Conservation (phyloP, 2,888 invertebrate species). For the Nasonia oneida region DNA sequence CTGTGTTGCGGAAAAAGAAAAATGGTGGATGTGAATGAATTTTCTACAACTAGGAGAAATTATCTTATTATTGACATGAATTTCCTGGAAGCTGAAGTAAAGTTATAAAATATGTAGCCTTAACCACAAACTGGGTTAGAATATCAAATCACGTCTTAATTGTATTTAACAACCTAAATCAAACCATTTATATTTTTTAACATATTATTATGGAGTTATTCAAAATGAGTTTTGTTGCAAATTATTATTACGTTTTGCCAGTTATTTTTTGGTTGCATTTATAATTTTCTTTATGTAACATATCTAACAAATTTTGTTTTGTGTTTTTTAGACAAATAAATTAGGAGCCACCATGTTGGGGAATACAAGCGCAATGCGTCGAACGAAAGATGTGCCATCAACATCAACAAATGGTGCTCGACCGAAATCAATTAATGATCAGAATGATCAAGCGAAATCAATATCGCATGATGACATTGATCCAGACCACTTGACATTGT, state of each 20-base stretch:
- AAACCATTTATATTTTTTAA: background rate
- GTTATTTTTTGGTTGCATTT: slow-evolving; percentile 36
- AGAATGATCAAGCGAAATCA: slow-evolving; percentile 44
- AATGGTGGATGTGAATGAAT: slow-evolving; percentile 50
- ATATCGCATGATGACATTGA: slow-evolving; percentile 68
- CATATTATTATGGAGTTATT: background rate
- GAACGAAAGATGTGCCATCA: slow-evolving; percentile 71
- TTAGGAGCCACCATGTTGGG: slow-evolving; percentile 73
- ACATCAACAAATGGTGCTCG: slow-evolving; percentile 66
- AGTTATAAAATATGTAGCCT: slow-evolving; percentile 46
- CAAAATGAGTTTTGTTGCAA: slow-evolving; percentile 26
- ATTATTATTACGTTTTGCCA: slow-evolving; percentile 36
- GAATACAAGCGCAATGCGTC: slow-evolving; percentile 72
- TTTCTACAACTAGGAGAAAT: slow-evolving; percentile 58
- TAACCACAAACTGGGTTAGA: background rate
- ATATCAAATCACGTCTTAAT: slow-evolving; percentile 1
- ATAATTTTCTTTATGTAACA: slow-evolving; percentile 1
- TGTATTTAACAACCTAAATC: background rate
- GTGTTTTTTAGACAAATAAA: slow-evolving; percentile 71
- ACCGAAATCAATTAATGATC: slow-evolving; percentile 61
- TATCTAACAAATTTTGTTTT: slow-evolving; percentile 44
- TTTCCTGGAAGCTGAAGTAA: slow-evolving; percentile 69
- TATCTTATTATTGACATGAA: slow-evolving; percentile 71
- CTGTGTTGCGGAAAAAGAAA: slow-evolving; percentile 26
- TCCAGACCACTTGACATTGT: slow-evolving; percentile 74